Evolutionary conservation across 2,888 invertebrate genomes (phyloP).

Genomic region (Mythimna pallens): DNA sequence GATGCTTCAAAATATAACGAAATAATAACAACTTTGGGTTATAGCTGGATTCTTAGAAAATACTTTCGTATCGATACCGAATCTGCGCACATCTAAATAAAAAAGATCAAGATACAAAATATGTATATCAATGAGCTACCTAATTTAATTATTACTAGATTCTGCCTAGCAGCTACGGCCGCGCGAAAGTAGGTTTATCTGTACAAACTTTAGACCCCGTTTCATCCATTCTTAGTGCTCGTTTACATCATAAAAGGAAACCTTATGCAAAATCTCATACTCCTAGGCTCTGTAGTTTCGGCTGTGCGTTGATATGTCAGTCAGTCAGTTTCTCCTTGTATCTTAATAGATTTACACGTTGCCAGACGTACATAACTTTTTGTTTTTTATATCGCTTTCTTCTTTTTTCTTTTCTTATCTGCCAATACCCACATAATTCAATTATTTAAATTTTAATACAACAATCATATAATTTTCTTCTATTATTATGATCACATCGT

Average conservation of each 20-base stretch:
- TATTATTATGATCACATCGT: constrained; percentile 2
- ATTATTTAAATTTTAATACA: background rate
- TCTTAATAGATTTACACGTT: background rate
- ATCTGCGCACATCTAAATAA: background rate
- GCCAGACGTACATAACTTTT: background rate
- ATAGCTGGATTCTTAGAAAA: background rate
- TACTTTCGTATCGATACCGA: background rate
- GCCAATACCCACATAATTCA: too few species aligned
- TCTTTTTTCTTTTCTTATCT: too few species aligned
- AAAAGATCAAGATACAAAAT: background rate
- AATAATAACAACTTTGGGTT: background rate
- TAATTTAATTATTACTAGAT: background rate
- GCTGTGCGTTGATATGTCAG: too few species aligned
- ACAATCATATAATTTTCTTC: constrained; percentile 7
- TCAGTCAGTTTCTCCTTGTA: too few species aligned
- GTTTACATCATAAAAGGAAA: too few species aligned
- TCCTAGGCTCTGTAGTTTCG: too few species aligned
- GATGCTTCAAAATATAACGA: background rate
- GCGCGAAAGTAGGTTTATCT: too few species aligned
- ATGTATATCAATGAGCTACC: background rate
- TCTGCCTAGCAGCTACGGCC: too few species aligned
- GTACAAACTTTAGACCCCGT: too few species aligned
- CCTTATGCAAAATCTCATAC: too few species aligned
- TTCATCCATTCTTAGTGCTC: too few species aligned
- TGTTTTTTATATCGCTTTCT: background rate